A percentile compares a stretch with the other conserved stretches of the same genome.
Conservation (phyloP, 2,113 vertebrate genomes). For the Promerops cafer region DNA sequence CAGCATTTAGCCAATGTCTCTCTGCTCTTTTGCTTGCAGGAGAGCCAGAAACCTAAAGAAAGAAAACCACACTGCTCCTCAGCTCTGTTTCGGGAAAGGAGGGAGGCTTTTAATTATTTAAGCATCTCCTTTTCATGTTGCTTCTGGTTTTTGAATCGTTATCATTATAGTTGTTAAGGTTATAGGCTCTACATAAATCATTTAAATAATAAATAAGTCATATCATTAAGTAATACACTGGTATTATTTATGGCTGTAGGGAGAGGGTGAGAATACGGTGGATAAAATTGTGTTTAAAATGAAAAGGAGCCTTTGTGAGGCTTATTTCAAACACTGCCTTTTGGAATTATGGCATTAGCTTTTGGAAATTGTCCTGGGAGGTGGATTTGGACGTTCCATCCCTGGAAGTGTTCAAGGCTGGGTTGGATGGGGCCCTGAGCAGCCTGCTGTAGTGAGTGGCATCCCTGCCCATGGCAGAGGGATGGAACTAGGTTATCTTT, state of each 20-base stretch:
- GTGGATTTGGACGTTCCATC: not conserved
- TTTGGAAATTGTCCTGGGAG: not conserved
- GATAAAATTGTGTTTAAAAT: not conserved
- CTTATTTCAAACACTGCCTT: not conserved
- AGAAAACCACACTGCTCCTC: not conserved
- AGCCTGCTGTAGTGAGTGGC: not conserved
- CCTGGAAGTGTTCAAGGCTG: not conserved
- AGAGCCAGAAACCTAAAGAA: not conserved
- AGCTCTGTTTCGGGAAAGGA: slow-evolving; percentile 39
- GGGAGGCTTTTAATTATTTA: slow-evolving; percentile 62
- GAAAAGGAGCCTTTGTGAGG: not conserved
- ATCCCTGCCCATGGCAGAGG: not conserved
- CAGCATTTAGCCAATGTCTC: slow-evolving; percentile 40
- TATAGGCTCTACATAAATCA: slow-evolving; percentile 52
- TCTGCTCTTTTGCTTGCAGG: not conserved
- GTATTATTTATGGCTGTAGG: slow-evolving; percentile 43
- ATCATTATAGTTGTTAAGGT: slow-evolving; percentile 51
- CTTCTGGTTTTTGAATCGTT: slow-evolving; percentile 56
- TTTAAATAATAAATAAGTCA: slow-evolving; percentile 63
- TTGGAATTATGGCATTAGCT: not conserved
- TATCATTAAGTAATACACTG: slow-evolving; percentile 51
- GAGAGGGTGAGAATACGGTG: not conserved
- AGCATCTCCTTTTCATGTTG: slow-evolving; percentile 59
- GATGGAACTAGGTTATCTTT: not conserved
- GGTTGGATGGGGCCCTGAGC: not conserved